Evolutionary conservation across 2,113 vertebrate species (phyloP), one percentile per base, ranked within the genome.

Genomic region (Hipposideros armiger): DNA sequence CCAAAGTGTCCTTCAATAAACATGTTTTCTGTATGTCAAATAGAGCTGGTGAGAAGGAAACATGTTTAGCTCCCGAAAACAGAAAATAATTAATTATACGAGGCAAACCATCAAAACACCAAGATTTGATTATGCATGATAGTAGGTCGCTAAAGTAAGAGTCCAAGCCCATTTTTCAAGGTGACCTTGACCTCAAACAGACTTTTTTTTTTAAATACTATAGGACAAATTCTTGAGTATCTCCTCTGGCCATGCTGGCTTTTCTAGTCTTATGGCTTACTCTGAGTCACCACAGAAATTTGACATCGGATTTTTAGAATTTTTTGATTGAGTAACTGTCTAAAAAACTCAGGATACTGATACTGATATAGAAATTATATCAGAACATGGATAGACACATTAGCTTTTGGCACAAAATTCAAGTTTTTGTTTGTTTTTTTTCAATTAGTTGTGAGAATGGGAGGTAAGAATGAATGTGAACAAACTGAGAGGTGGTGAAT

Each of bases 191-290:
- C 40, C 32, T 11, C 66, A 84, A 87, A 50, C 28, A 58, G 58
- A 24, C 28, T 87, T 91, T 90, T 73, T 86, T 97, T 67, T 85
- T 82, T 96, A n/a, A 36, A 36, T 30, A 73, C 40, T 84, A 84
- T 80, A 32, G 64, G 40, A 84, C 69, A 87, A 56, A 45, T 87
- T 80, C 32, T 73, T 85, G 70, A 45, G 13, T 26, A 32, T 60
- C 28, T 97, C 84, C 58, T 91, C 22, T 52, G 64, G 16, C 0
- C 16, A 2, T 54, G 16, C 19, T 62, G 56, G 54, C n/a, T 87
- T 81, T 85, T 67, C 42, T 14, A 56, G 7, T 54, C 1, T 1
- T 90, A 16, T 1, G 62, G 20, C 62, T 83, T 76, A 26, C 15
- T 70, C 13, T 83, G 60, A 36, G 36, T 36, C 36, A 36, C 36